Evolutionary conservation across 2,797 vertebrate genomes (phyloP).

Genomic region (Pipistrellus nathusii): DNA sequence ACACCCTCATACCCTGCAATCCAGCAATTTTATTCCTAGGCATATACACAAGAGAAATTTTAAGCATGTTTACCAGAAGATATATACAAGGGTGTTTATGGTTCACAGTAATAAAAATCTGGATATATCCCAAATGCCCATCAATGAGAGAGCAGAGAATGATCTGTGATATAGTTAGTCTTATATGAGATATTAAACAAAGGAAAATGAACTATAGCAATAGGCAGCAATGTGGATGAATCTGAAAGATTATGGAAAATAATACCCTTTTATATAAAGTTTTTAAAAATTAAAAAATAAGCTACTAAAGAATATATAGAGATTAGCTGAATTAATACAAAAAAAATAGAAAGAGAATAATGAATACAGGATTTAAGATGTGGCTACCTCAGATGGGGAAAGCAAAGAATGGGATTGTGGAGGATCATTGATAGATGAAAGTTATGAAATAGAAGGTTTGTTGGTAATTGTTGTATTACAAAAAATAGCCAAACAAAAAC

Average conservation of each 20-base stretch:
- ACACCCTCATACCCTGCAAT: neutral
- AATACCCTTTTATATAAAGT: neutral
- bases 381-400: neutral
- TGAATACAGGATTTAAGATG: neutral
- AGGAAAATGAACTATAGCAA: neutral
- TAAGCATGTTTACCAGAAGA: neutral
- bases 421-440: neutral
- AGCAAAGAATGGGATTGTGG: neutral
- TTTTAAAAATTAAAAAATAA: neutral
- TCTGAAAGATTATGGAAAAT: neutral
- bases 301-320: neutral
- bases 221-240: neutral
- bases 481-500: neutral
- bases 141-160: neutral
- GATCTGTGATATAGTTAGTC: neutral
- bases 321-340: neutral
- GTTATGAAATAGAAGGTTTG: neutral
- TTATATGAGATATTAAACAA: neutral
- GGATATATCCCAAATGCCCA: neutral
- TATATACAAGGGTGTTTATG: neutral
- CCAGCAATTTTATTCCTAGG: neutral
- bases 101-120: neutral
- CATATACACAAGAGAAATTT: neutral
- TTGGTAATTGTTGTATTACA: neutral
- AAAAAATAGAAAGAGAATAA: neutral